phyloP scores from a whole-genome alignment of 2,797 vertebrate genomes.

The Euthynnus affinis region DNA sequence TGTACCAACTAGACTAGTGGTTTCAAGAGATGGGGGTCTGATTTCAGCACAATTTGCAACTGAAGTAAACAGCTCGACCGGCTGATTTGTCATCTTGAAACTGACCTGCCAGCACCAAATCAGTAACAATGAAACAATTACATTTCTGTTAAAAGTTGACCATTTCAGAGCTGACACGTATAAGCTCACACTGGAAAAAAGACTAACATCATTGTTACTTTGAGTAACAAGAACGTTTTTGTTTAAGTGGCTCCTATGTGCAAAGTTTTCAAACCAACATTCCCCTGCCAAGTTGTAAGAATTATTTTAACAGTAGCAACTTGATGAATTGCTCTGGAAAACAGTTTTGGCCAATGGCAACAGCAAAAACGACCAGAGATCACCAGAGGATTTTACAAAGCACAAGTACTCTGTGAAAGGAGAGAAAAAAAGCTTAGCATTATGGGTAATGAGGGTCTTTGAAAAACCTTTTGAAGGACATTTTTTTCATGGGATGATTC shows the following conservation, averaged over 20 bases:
- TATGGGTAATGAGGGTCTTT: conserved; percentile 45
- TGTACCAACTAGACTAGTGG: conserved; percentile 90
- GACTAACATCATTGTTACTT: conserved; percentile 26
- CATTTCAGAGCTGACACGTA: conserved; percentile 22
- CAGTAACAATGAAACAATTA: conserved; percentile 31
- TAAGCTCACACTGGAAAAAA: conserved; percentile 36
- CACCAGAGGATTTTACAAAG: conserved; percentile 44
- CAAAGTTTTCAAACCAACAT: conserved; percentile 37
- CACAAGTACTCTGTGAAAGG: conserved; percentile 47
- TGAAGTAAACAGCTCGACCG: conserved; percentile 8
- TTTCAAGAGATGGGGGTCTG: not conserved
- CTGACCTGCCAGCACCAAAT: conserved; percentile 33
- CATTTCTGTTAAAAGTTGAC: conserved; percentile 5
- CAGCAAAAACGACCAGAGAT: conserved; percentile 16
- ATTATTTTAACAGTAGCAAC: conserved; percentile 28
- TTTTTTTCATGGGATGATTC: conserved; percentile 67
- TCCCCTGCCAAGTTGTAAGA: conserved; percentile 28
- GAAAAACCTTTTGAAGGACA: conserved; percentile 56
- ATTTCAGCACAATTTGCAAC: conserved; percentile 15
- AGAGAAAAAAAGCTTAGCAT: conserved; percentile 24
- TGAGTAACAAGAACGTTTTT: conserved; percentile 12
- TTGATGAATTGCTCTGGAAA: conserved; percentile 29
- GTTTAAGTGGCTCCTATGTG: conserved; percentile 23
- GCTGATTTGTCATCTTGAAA: conserved; percentile 47
- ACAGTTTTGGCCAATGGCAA: conserved; percentile 14